A percentile compares a stretch with the other conserved stretches of the same genome.
phyloP scores from a whole-genome alignment of 2,797 vertebrate species.

The Coluber constrictor region DNA sequence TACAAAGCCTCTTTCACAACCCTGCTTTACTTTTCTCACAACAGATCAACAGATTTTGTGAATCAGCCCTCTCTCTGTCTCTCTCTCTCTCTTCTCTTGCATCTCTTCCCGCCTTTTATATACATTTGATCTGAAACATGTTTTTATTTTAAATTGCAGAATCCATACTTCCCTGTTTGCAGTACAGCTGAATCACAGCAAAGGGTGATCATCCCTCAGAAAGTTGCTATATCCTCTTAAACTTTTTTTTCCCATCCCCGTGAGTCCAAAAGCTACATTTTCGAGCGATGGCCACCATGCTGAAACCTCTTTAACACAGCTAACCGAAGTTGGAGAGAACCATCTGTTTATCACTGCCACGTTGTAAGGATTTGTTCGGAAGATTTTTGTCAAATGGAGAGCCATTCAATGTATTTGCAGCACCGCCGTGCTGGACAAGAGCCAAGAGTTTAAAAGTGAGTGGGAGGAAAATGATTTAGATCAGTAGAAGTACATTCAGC shows the following conservation, averaged over 20 bases:
- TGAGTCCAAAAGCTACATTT: constrained; percentile 19
- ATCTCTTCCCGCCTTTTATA: neutral
- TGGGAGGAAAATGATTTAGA: neutral
- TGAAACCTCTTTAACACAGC: neutral
- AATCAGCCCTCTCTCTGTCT: neutral
- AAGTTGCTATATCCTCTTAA: neutral
- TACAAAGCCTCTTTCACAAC: too few species aligned
- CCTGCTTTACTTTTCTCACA: too few species aligned
- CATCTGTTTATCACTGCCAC: neutral
- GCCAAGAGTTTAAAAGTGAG: neutral
- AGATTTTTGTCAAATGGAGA: neutral
- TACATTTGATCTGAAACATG: too few species aligned
- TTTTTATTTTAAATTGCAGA: neutral
- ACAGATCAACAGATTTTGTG: neutral
- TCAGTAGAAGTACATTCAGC: neutral
- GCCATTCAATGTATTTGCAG: neutral
- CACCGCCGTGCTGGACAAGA: neutral
- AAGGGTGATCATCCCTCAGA: neutral
- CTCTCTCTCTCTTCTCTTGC: neutral
- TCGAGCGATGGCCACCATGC: neutral
- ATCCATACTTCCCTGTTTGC: neutral
- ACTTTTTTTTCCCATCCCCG: neutral
- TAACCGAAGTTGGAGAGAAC: neutral
- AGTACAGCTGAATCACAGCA: neutral
- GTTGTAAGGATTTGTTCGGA: neutral